These are phyloP conservation scores for Liolophura sinensis DNA, from an alignment of 1,140 invertebrate species.

Conservation along the genomic window DNA sequence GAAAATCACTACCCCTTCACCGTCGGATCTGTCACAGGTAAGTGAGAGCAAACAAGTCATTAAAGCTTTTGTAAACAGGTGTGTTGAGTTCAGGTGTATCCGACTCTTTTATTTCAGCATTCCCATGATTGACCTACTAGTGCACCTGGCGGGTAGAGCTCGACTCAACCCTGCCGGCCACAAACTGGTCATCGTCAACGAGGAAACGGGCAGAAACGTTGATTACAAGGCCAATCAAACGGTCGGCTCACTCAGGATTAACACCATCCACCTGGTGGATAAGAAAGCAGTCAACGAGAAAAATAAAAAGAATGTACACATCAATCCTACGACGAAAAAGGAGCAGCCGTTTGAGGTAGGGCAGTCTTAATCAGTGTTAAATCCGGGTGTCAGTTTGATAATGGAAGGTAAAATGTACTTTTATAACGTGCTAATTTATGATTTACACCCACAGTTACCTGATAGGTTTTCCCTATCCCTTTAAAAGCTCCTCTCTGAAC, in stretches of 20 bases:
- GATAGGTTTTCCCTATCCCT: background rate
- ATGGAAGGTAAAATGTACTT: too few species aligned
- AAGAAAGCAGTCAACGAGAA: conserved; percentile 57
- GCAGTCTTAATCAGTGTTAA: background rate
- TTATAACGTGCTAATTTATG: too few species aligned
- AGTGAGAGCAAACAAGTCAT: conserved; percentile 9
- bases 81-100: background rate
- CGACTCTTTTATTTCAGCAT: conserved; percentile 64
- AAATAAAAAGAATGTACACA: conserved; percentile 22
- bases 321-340: conserved; percentile 51
- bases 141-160: conserved; percentile 75
- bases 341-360: conserved; percentile 69
- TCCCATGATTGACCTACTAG: conserved; percentile 81
- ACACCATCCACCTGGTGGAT: conserved; percentile 66
- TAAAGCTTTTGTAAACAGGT: background rate
- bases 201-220: conserved; percentile 63
- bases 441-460: too few species aligned
- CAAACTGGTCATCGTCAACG: conserved; percentile 68
- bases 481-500: background rate
- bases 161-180: conserved; percentile 74
- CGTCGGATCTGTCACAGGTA: background rate
- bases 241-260: conserved; percentile 67
- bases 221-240: conserved; percentile 79
- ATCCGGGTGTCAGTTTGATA: too few species aligned
- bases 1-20: background rate